Base-by-base conservation (phyloP, 2,888 invertebrate genomes). In the Cecidostiba fungosa region DNA sequence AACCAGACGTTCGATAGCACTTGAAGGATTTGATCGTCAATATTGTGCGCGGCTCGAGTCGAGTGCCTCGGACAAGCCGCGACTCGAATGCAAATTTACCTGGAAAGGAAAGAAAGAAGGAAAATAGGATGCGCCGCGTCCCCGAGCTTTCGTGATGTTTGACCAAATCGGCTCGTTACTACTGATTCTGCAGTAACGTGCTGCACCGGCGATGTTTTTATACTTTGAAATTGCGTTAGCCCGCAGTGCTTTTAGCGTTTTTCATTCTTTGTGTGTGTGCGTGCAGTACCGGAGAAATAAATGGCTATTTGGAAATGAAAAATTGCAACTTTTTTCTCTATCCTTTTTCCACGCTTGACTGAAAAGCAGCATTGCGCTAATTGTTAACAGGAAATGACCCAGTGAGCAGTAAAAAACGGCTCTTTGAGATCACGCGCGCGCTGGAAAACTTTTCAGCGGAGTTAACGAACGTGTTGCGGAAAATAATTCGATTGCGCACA, bases 1-100 rank as follows among this genome's bases (percentile, higher is more conserved):
- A 43, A 26, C 16, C 70, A 77, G 77, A 70, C 69, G 47, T 50
- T 84, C 77, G 66, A 84, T 78, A 78, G 70, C 72, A 47, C 84
- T 84, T 19, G 50, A 84, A 47, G 73, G 26, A 73, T 78, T 73
- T 70, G 66, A 78, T 84, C 78, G 62, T 84, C 84, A 73, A 84
- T 73, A 73, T 84, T 77, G 77, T 47, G 43, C 73, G 70, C 72
- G 1, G 72, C 54, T 80, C 59, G 16, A 50, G 39, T 76, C 32
- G 76, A 82, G 82, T 82, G 54, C 47, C 43, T 14, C n/a, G 29
- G 47, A 32, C 80, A 14, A 70, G 70, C 39, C 23, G 54, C 5
- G 23, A 39, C 70, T 77, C 69, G 36, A 77, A 62, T 54, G 83
- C 36, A 83, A 77, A 84, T 84, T 78, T 36, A 66, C 29, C 47